Evolutionary conservation across 2,113 vertebrate genomes (phyloP).

Genomic region (Sylvietta virens): DNA sequence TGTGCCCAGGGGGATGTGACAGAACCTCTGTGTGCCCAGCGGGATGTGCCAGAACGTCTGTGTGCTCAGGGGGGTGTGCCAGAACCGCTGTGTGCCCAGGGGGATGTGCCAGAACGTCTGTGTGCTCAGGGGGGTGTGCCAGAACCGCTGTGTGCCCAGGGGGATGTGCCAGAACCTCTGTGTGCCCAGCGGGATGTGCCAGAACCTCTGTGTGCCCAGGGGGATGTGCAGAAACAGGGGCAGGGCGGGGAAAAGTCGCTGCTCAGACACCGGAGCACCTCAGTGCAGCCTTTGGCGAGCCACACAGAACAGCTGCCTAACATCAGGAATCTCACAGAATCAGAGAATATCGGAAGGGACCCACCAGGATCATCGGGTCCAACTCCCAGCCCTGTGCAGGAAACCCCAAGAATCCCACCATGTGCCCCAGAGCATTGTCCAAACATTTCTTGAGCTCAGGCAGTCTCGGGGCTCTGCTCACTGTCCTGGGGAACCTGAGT

Average conservation of each 20-base stretch:
- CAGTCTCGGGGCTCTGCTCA: rapidly evolving
- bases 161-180: too few species aligned
- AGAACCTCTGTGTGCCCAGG: not conserved
- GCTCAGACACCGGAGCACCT: rapidly evolving
- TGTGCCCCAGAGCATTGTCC: not conserved
- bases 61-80: not conserved
- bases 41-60: not conserved
- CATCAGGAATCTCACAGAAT: rapidly evolving
- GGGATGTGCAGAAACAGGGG: rapidly evolving
- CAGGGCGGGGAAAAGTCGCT: rapidly evolving
- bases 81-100: not conserved
- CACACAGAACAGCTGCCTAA: rapidly evolving
- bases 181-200: not conserved
- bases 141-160: not conserved
- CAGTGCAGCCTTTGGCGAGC: rapidly evolving
- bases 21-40: not conserved
- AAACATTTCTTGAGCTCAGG: not conserved
- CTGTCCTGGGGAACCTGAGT: not conserved
- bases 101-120: too few species aligned
- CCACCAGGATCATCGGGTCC: not conserved
- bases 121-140: not conserved
- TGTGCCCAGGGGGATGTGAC: not conserved
- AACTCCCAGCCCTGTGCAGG: not conserved
- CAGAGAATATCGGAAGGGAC: rapidly evolving
- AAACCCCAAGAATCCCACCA: too few species aligned